Evolutionary conservation across 1,140 invertebrate species (phyloP), one percentile per base, ranked within the genome.

Genomic region (Eumeta japonica): DNA sequence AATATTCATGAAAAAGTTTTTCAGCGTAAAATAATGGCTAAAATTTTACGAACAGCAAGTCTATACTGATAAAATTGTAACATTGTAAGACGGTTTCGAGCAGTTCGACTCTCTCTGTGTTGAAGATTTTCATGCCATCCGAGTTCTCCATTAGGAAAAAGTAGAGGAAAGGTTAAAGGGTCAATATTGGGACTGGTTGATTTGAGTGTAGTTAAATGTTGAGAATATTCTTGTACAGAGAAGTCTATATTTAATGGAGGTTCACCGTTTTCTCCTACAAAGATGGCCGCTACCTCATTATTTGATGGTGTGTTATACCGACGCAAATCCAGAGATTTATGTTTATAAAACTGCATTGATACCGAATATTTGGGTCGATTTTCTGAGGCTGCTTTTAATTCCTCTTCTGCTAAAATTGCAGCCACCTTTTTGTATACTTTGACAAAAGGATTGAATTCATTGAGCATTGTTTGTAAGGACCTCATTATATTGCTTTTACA

Each of bases 371-470:
- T 50, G 24, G 40, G 45, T 43, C 45, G 27, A 28, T 46, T 46
- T 46, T 46, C n/a, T n/a, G n/a, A n/a, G n/a, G n/a, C n/a, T n/a
- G n/a, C n/a, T n/a, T n/a, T n/a, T n/a, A n/a, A n/a, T 38, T 48
- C 38, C 41, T 48, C 44, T 49, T 45, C 40, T 43, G 43, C 47
- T 50, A 42, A 44, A 44, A 50, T 46, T 42, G 39, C 39, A 42
- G 48, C 38, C 16, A 35, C 41, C 24, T 17, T 41, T 50, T 46
- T 42, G 31, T 43, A 45, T 44, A 46, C 37, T 44, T 44, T 50
- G 35, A 44, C 44, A 43, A 50, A 50, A n/a, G n/a, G n/a, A n/a
- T n/a, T n/a, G n/a, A n/a, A n/a, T n/a, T n/a, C n/a, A n/a, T n/a
- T n/a, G n/a, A 44, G 38, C 35, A 45, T 47, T 43, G 37, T 45